Base-by-base conservation (phyloP, 2,888 invertebrate species). In the Drosophila mimetica region DNA sequence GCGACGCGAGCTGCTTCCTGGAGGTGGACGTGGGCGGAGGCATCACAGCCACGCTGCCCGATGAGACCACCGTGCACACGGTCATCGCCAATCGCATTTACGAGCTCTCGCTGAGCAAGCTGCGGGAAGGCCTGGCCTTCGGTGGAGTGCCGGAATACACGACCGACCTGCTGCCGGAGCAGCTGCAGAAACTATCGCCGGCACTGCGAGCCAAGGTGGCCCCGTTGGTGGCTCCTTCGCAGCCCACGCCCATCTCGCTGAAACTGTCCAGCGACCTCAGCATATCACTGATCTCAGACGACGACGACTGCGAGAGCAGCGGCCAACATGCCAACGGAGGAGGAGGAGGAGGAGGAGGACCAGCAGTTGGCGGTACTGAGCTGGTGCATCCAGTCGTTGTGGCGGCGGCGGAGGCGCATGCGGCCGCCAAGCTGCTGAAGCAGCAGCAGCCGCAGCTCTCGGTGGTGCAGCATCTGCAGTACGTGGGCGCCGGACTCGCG, bases 231-330 rank as follows among this genome's bases (percentile, higher is more conserved):
- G 77, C 79, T 0, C 75, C 79, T 2, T 79, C 88, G 2, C 83
- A 88, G 2, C 90, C 85, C 3, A 79, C 88, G 13, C 90, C 90
- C 20, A 86, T 90, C 63, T 90, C 90, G 7, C 73, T 88, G 2
- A 90, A 91, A 51, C 74, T 89, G 5, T 87, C 90, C 6, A 89
- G 83, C 63, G 90, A 91, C 73, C 81, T 91, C 60, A 91, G 90
- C 77, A 91, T 91, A 87, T 91, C 91, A 67, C 76, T 91, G 80
- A 90, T 91, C 84, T 91, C 91, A 76, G 90, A 91, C 66, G 90
- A 91, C 54, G 90, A 90, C 51, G 87, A 82, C 25, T 82, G 84
- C 28, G 90, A 90, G 37, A 70, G 61, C 48, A 78, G 41, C 39
- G 41, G 30, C 16, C 34, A 16, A n/a, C 64, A 64, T 22, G 44